Evolutionary conservation across 2,113 vertebrate genomes (phyloP), one percentile per base, ranked within the genome.

Genomic region (Chrysemys picta): DNA sequence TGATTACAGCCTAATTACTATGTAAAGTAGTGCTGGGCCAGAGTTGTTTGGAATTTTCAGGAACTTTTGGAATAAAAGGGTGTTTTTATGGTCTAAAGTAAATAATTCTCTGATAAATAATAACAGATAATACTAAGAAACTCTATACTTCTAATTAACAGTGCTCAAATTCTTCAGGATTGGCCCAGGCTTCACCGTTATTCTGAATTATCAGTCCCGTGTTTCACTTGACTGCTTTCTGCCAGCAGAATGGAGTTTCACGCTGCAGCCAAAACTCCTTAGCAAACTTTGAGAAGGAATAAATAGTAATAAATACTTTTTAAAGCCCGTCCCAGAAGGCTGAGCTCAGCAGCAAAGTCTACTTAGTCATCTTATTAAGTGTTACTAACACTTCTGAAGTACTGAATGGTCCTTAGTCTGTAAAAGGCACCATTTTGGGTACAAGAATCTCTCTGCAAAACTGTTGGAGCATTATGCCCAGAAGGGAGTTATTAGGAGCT

Each of bases 331-430:
- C 19, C 35, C 65, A 72, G 10, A 72, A 72, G n/a, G 35, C 65
- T 72, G 65, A 72, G 17, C 65, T 22, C 35, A 72, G 65, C 65
- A 72, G 17, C 97, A 89, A 85, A 91, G 88, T 83, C 81, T 96
- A 89, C 88, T 95, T 96, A 97, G 95, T 97, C 96, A 97, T 94
- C 93, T 93, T 97, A 95, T 95, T 88, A 95, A 96, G 89, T 84
- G 94, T 91, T 90, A 94, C 89, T 93, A 95, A 87, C 92, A 95
- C 96, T 97, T 97, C 92, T 90, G 94, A 81, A 95, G 94, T 47
- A 50, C 31, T 93, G 79, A 94, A 92, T 24, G 49, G 76, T 50
- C 92, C 92, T 95, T 81, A 96, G 94, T 94, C 90, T 93, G 86
- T 91, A 91, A 88, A 87, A 97, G 85, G 80, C 76, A 87, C 1